These are phyloP conservation scores for Corbicula japonica DNA, from an alignment of 2,888 invertebrate species.

Conservation along the genomic window DNA sequence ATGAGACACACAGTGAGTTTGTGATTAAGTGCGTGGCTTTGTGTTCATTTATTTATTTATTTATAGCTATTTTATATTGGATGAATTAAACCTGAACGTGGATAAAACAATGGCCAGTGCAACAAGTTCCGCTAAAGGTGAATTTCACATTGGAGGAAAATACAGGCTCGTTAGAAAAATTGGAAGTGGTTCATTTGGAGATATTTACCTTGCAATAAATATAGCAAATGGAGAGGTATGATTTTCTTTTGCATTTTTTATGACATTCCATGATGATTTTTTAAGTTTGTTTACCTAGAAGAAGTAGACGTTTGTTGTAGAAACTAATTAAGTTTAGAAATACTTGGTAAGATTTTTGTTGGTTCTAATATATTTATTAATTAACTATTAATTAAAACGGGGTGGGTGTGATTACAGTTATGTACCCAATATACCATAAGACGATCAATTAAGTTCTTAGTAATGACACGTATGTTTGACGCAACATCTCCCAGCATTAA, in stretches of 20 bases:
- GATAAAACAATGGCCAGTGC: conserved; percentile 75
- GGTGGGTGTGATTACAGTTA: neutral
- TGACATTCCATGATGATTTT: neutral
- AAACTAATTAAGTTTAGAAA: neutral
- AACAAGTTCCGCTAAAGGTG: conserved; percentile 79
- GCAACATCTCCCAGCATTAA: neutral
- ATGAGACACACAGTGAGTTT: neutral
- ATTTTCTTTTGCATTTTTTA: neutral
- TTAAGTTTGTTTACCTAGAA: neutral
- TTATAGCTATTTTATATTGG: neutral
- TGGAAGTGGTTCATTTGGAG: conserved; percentile 86
- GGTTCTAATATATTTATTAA: neutral
- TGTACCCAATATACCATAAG: conserved; percentile 1
- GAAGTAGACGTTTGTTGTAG: neutral
- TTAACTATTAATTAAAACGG: neutral
- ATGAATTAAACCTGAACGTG: neutral
- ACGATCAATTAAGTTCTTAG: neutral
- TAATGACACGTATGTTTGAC: neutral
- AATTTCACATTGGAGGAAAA: conserved; percentile 85
- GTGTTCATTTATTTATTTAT: neutral
- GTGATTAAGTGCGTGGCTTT: neutral
- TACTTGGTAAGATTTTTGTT: neutral
- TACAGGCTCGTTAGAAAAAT: conserved; percentile 86
- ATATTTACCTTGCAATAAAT: conserved; percentile 86
- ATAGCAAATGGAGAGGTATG: conserved; percentile 85